Evolutionary conservation across 1,140 invertebrate genomes (phyloP).

Genomic region (Plectus sambesii): DNA sequence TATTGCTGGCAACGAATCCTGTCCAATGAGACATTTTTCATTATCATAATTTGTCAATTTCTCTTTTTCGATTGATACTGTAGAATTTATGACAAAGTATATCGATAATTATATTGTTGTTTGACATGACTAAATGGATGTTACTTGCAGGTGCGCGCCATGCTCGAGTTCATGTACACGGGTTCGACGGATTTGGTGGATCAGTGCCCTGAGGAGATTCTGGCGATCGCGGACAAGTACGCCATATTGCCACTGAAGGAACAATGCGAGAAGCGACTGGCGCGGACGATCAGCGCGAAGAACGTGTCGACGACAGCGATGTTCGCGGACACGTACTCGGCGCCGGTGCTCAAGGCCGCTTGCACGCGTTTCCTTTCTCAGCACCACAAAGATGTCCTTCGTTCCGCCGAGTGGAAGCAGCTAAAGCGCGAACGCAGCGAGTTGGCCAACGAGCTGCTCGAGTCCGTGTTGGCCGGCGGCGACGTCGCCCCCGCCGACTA

Average conservation of each 20-base stretch:
- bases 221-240: slow-evolving; percentile 42
- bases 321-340: slow-evolving; percentile 39
- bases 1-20: too few species aligned
- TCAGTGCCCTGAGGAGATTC: slow-evolving; percentile 26
- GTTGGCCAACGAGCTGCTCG: slow-evolving; percentile 21
- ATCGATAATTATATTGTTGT: too few species aligned
- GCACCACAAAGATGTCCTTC: slow-evolving; percentile 20
- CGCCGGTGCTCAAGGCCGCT: slow-evolving; percentile 17
- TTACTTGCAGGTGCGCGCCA: slow-evolving; percentile 34
- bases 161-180: slow-evolving; percentile 39
- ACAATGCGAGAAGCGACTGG: slow-evolving; percentile 33
- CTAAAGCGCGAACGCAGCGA: slow-evolving; percentile 23
- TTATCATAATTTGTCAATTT: too few species aligned
- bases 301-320: slow-evolving; percentile 29
- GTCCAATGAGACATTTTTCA: too few species aligned
- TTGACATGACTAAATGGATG: too few species aligned
- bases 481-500: too few species aligned
- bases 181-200: slow-evolving; percentile 21
- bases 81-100: too few species aligned
- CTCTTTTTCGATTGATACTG: too few species aligned
- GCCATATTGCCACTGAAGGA: slow-evolving; percentile 36
- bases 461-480: slow-evolving; percentile 22
- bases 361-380: slow-evolving; percentile 19
- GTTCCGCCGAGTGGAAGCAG: slow-evolving; percentile 21
- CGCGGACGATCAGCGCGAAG: slow-evolving; percentile 26